Conservation (phyloP, 2,888 invertebrate genomes). For the Ennomos quercinarius region DNA sequence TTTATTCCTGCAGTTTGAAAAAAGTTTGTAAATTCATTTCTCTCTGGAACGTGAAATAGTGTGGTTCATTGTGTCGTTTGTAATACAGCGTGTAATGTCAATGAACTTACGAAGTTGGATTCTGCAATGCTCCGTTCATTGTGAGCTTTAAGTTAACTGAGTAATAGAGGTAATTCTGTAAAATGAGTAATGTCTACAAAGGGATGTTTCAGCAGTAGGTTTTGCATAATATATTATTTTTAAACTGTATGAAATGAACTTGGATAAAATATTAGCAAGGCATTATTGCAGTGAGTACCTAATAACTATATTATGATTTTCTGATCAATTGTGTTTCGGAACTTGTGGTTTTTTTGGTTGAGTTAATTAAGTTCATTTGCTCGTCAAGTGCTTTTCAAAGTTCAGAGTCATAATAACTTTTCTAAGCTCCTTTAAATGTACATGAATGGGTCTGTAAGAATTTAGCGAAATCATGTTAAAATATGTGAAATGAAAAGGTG, state of each 20-base stretch:
- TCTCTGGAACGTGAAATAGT: conserved; percentile 28
- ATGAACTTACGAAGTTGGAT: conserved; percentile 39
- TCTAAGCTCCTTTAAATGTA: conserved; percentile 4
- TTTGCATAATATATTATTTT: no score
- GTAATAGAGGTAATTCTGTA: conserved; percentile 28
- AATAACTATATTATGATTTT: neutral
- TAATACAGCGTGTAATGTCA: conserved; percentile 39
- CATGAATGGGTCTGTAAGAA: no score
- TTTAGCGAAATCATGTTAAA: no score
- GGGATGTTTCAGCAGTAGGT: neutral
- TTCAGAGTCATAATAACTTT: conserved; percentile 12
- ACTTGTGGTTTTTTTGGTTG: conserved; percentile 1
- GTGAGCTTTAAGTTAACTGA: conserved; percentile 25
- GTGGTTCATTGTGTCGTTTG: conserved; percentile 31
- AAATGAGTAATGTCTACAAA: conserved; percentile 20
- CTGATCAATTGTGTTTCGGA: conserved; percentile 3
- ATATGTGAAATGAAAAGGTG: no score
- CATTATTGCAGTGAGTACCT: neutral
- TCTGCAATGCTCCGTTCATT: conserved; percentile 28
- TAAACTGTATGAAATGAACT: conserved; percentile 7
- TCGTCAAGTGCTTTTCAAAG: neutral
- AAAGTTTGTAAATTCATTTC: conserved; percentile 19
- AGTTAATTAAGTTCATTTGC: conserved; percentile 15
- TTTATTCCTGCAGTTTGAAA: conserved; percentile 7
- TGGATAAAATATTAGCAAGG: neutral